Conservation (phyloP, 92 coral and sea anemone species). For the Heteractis magnifica region DNA sequence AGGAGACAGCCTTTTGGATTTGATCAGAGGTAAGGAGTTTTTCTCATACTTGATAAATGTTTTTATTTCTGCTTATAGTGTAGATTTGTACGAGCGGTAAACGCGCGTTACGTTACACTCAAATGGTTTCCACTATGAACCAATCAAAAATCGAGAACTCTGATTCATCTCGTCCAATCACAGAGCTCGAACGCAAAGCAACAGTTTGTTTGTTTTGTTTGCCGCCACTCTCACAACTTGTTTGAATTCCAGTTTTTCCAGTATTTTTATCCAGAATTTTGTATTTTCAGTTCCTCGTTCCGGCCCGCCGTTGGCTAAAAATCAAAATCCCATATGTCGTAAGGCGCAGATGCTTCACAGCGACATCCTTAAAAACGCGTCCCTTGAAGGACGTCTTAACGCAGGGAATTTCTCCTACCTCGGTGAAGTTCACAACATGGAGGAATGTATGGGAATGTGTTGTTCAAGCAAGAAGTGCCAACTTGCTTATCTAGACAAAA, state of each 20-base stretch:
- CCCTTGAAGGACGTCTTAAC: slow-evolving; percentile 67
- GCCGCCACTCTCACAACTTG: background rate
- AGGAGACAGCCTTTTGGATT: slow-evolving; percentile 61
- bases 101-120: background rate
- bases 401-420: slow-evolving; percentile 89
- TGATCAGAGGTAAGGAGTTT: slow-evolving; percentile 56
- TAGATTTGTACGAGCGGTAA: background rate
- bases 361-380: slow-evolving; percentile 86
- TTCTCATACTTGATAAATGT: background rate
- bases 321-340: slow-evolving; percentile 94
- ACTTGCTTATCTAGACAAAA: slow-evolving; percentile 89
- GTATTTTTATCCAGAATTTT: background rate
- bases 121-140: background rate
- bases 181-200: background rate
- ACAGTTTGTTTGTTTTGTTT: background rate
- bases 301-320: slow-evolving; percentile 85
- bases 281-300: slow-evolving; percentile 68
- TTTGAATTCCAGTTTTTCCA: background rate
- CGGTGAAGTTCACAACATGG: slow-evolving; percentile 88
- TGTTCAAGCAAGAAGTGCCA: slow-evolving; percentile 87
- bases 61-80: background rate
- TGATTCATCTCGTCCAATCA: background rate
- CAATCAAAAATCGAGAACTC: background rate
- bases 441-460: slow-evolving; percentile 94
- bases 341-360: slow-evolving; percentile 92